Conservation (phyloP, 2,113 vertebrate genomes). For the Sialia sialis region DNA sequence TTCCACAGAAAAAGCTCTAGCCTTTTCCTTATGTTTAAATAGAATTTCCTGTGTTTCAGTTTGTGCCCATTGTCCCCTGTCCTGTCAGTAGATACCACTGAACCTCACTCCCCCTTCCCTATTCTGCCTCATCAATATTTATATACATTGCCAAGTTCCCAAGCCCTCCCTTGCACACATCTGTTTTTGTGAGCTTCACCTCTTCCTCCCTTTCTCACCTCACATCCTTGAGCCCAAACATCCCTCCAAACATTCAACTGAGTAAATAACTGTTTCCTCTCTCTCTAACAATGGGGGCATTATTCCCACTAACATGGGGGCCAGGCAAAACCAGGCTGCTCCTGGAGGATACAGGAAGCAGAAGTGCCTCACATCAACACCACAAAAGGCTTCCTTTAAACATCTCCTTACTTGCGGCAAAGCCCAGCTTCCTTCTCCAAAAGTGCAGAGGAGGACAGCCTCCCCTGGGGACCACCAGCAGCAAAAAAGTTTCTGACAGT, state of each 20-base stretch:
- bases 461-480: not conserved
- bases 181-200: slow-evolving; percentile 14
- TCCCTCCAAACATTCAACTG: slow-evolving; percentile 11
- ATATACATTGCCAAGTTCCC: not conserved
- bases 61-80: not conserved
- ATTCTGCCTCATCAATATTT: not conserved
- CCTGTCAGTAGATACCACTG: not conserved
- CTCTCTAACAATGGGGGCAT: slow-evolving; percentile 22
- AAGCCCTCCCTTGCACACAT: not conserved
- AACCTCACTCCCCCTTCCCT: not conserved
- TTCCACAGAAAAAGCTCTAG: not conserved
- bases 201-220: slow-evolving; percentile 52
- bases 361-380: not conserved
- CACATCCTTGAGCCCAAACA: slow-evolving; percentile 42
- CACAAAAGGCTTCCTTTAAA: slow-evolving; percentile 24
- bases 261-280: slow-evolving; percentile 51
- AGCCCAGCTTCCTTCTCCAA: not conserved
- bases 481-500: not conserved
- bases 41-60: slow-evolving; percentile 28
- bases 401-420: not conserved
- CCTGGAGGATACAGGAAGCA: slow-evolving; percentile 21
- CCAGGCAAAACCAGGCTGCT: not conserved
- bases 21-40: not conserved
- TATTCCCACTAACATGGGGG: not conserved
- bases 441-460: not conserved